Conservation (phyloP, 2,797 vertebrate species). For the Channallabes apus region DNA sequence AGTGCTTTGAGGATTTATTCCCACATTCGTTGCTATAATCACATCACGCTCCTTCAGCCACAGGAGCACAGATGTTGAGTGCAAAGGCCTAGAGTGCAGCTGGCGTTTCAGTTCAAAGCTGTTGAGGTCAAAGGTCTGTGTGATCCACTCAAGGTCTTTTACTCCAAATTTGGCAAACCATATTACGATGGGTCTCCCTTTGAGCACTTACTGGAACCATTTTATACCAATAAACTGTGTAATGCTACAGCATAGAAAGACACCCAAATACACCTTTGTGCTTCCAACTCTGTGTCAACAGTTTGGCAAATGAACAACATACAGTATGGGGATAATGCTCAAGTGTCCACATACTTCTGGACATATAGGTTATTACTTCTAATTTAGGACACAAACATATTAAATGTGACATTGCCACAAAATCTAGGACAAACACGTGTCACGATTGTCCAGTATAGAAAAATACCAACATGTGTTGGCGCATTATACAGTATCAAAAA, state of each 20-base stretch:
- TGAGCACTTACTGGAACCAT: not conserved
- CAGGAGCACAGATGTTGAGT: not conserved
- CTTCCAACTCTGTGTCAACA: not conserved
- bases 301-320: not conserved
- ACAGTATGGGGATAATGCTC: too few species aligned
- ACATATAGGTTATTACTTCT: not conserved
- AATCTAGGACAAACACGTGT: not conserved
- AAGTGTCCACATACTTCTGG: not conserved
- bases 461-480: not conserved
- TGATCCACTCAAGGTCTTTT: not conserved
- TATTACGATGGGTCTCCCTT: not conserved
- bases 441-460: not conserved
- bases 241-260: too few species aligned
- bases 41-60: not conserved
- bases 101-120: not conserved
- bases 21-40: not conserved
- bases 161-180: not conserved
- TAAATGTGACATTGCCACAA: too few species aligned
- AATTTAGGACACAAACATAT: not conserved
- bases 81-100: not conserved
- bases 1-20: not conserved
- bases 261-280: not conserved
- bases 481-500: not conserved
- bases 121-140: not conserved
- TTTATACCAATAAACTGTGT: not conserved